phyloP scores from a whole-genome alignment of 2,888 invertebrate genomes.

The Shargacucullia verbasci region DNA sequence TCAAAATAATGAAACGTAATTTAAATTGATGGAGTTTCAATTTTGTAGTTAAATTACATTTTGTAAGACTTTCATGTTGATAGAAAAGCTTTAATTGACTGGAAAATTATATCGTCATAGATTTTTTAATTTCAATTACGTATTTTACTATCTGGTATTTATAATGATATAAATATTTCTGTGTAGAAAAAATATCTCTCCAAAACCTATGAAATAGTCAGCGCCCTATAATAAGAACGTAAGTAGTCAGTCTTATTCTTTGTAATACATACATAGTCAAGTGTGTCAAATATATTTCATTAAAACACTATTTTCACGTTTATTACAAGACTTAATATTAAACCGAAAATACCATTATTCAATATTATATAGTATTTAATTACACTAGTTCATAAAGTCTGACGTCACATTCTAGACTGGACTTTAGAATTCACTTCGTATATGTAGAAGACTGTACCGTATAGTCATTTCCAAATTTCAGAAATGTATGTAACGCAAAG shows the following conservation, averaged over 20 bases:
- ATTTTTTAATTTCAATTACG: conserved; percentile 53
- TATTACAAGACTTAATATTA: conserved; percentile 24
- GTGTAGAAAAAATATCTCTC: conserved; percentile 49
- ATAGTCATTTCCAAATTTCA: conserved; percentile 21
- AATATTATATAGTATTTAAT: not conserved
- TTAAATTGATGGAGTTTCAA: conserved; percentile 60
- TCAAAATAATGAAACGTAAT: conserved; percentile 47
- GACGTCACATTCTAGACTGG: too few species aligned
- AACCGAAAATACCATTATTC: not conserved
- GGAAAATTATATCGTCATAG: conserved; percentile 44
- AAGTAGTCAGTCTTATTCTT: conserved; percentile 38
- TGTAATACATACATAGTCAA: conserved; percentile 32
- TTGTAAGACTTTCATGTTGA: conserved; percentile 56
- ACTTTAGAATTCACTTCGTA: not conserved
- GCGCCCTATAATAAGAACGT: conserved; percentile 20
- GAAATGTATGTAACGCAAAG: conserved; percentile 25
- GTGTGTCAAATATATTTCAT: conserved; percentile 38
- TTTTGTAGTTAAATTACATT: conserved; percentile 52
- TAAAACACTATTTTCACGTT: conserved; percentile 15
- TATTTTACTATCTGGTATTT: conserved; percentile 54
- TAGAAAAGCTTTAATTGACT: conserved; percentile 62
- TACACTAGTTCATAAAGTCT: conserved; percentile 1
- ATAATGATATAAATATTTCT: conserved; percentile 49
- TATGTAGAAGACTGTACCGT: conserved; percentile 30
- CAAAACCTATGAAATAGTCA: conserved; percentile 32